Percentiles rank a stretch among this genome's conserved stretches.
phyloP scores from a whole-genome alignment of 2,888 invertebrate species.

The Chouioia cunea region DNA sequence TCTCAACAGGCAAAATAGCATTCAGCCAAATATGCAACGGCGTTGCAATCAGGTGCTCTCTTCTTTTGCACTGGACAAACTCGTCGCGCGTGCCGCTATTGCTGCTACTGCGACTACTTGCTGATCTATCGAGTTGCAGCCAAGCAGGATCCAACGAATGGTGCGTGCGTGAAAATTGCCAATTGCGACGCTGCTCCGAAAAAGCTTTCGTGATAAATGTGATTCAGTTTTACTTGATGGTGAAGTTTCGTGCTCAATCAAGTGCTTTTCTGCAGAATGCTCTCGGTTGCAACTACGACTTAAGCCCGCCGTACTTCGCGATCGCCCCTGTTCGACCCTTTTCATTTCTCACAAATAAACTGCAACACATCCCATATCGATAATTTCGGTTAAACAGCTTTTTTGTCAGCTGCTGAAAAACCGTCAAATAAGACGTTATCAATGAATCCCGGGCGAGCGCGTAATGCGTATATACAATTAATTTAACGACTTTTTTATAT shows the following conservation, averaged over 20 bases:
- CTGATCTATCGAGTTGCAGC: neutral
- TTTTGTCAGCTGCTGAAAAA: no score
- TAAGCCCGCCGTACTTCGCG: neutral
- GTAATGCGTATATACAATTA: constrained; percentile 3
- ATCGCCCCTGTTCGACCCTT: no score
- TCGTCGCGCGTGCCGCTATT: constrained; percentile 17
- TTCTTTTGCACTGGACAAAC: constrained; percentile 2
- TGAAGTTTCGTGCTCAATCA: no score
- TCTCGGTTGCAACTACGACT: no score
- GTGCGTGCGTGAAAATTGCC: constrained; percentile 15
- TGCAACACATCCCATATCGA: no score
- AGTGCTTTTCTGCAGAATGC: no score
- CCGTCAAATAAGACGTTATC: constrained; percentile 4
- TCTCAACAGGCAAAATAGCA: constrained; percentile 14
- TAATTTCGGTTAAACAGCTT: no score
- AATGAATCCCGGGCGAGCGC: neutral
- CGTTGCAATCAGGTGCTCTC: neutral
- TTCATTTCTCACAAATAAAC: no score
- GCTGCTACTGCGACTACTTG: neutral
- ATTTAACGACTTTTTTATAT: constrained; percentile 1
- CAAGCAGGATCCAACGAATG: constrained; percentile 30
- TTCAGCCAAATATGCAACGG: neutral
- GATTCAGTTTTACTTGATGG: no score
- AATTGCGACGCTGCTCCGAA: constrained; percentile 11
- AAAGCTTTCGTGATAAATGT: constrained; percentile 28